Percentiles rank a stretch among this genome's conserved stretches.
phyloP scores from a whole-genome alignment of 2,888 invertebrate genomes.

The Agrochola macilenta region DNA sequence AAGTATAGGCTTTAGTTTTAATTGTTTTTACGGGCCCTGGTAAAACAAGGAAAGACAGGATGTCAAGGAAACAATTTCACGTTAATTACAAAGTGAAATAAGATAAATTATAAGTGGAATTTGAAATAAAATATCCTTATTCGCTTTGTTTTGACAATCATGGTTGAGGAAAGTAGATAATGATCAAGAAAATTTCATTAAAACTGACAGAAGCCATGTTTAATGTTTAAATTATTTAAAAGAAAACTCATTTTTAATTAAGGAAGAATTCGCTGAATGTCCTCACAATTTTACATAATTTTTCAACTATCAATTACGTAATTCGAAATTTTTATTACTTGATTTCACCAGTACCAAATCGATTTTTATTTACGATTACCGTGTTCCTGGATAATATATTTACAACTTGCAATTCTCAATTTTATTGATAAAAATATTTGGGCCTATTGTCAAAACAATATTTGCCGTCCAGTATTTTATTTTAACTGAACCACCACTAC shows the following conservation, averaged over 20 bases:
- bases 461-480: background rate
- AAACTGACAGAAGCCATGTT: background rate
- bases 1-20: background rate
- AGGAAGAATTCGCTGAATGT: background rate
- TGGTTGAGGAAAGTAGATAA: background rate
- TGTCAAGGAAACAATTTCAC: background rate
- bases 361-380: background rate
- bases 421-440: background rate
- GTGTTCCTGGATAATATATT: background rate
- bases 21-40: background rate
- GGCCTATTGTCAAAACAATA: background rate
- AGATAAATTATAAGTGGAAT: background rate
- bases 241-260: background rate
- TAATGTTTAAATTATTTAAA: background rate
- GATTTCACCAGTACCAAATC: background rate
- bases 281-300: background rate
- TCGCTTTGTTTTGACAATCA: background rate
- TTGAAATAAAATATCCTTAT: background rate
- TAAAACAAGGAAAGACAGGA: background rate
- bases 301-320: no score
- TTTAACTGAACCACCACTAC: conserved; percentile 9
- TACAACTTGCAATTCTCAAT: background rate
- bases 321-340: background rate
- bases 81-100: conserved; percentile 14
- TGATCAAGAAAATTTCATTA: background rate